Percentiles rank a stretch among this genome's conserved stretches.
Conservation (phyloP, 2,888 invertebrate genomes). For the Drosophila antonietae region DNA sequence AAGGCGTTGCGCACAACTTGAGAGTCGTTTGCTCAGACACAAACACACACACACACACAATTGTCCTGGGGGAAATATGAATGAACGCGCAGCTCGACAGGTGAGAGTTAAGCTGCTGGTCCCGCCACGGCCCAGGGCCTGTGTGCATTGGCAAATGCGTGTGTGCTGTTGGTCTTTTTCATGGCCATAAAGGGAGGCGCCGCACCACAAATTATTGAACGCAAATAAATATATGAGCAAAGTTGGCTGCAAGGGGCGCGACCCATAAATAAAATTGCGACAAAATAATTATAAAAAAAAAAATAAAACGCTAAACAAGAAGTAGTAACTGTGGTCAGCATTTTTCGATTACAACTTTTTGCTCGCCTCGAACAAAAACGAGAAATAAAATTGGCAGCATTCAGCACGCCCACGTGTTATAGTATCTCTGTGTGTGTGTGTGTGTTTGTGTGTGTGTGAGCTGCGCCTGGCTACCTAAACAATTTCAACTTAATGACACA, state of each 20-base stretch:
- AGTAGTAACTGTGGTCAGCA: conserved; percentile 43
- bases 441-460: conserved; percentile 22
- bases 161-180: conserved; percentile 57
- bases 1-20: conserved; percentile 47
- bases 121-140: conserved; percentile 18
- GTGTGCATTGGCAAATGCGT: conserved; percentile 35
- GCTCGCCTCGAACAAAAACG: conserved; percentile 34
- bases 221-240: conserved; percentile 59
- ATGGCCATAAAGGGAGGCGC: conserved; percentile 75
- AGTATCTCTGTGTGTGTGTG: conserved; percentile 17
- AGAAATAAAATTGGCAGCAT: conserved; percentile 69
- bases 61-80: conserved; percentile 79
- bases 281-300: conserved; percentile 71
- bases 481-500: conserved; percentile 81
- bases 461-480: conserved; percentile 65
- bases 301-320: conserved; percentile 15
- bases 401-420: conserved; percentile 51
- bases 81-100: conserved; percentile 58
- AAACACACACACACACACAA: conserved; percentile 8
- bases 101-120: conserved; percentile 47
- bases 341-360: conserved; percentile 80
- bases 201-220: conserved; percentile 74
- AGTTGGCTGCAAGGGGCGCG: conserved; percentile 42
- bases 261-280: conserved; percentile 68
- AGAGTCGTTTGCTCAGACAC: conserved; percentile 23